Evolutionary conservation across 1,140 invertebrate species (phyloP).

Genomic region (Drosophila ogumai): DNA sequence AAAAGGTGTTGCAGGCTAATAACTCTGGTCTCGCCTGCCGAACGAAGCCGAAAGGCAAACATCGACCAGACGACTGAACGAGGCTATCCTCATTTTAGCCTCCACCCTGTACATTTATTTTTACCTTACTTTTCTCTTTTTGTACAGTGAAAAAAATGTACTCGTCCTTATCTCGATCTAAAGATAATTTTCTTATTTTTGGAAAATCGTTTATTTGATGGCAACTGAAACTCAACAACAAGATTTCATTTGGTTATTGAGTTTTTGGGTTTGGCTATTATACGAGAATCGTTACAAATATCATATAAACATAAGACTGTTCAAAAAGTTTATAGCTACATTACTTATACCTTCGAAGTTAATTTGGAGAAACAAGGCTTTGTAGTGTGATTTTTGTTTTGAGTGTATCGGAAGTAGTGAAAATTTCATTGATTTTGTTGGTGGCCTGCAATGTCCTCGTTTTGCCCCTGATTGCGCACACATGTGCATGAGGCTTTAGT

Average conservation of each 20-base stretch:
- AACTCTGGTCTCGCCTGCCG: slow-evolving; percentile 62
- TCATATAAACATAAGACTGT: too few relatives aligned
- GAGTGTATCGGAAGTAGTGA: slow-evolving; percentile 68
- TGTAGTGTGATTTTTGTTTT: background rate
- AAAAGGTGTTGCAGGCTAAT: slow-evolving; percentile 77
- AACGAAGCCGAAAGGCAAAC: slow-evolving; percentile 67
- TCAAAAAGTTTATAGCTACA: too few relatives aligned
- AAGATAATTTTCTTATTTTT: background rate
- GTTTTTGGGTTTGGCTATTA: background rate
- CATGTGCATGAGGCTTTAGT: slow-evolving; percentile 13
- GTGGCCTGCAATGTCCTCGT: slow-evolving; percentile 70
- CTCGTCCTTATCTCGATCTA: too few relatives aligned
- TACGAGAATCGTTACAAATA: too few relatives aligned
- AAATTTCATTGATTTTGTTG: slow-evolving; percentile 80
- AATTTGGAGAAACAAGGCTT: background rate
- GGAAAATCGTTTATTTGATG: background rate
- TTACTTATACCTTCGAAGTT: background rate
- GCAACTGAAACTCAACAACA: too few relatives aligned
- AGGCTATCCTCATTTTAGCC: slow-evolving; percentile 19
- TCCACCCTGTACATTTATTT: background rate
- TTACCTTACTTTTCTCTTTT: background rate
- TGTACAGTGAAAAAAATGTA: background rate
- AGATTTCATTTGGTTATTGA: background rate
- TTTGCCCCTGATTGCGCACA: slow-evolving; percentile 49
- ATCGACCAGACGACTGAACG: slow-evolving; percentile 27